Percentiles rank a stretch among this genome's conserved stretches.
Conservation (phyloP, 2,888 invertebrate genomes). For the Scrobipalpa atriplicella region DNA sequence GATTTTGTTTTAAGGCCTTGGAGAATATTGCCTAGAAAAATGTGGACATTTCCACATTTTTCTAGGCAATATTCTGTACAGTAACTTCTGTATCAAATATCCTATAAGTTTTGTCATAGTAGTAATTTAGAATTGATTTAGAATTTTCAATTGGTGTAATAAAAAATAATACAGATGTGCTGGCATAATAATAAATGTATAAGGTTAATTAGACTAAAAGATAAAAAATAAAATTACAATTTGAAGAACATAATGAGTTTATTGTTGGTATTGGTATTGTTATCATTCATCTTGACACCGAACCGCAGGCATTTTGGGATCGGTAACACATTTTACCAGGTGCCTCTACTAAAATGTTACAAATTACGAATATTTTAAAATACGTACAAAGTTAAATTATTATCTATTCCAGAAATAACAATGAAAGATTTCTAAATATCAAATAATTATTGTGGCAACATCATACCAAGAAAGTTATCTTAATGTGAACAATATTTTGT, state of each 20-base stretch:
- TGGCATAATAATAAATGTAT: too few species aligned
- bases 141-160: too few species aligned
- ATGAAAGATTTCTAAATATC: constrained; percentile 25
- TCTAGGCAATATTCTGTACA: too few species aligned
- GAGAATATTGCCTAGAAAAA: too few species aligned
- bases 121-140: too few species aligned
- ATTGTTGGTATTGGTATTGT: constrained; percentile 30
- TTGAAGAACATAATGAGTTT: constrained; percentile 31
- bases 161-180: too few species aligned
- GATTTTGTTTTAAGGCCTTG: too few species aligned
- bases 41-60: too few species aligned
- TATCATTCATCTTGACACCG: neutral
- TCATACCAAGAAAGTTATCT: constrained; percentile 14
- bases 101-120: too few species aligned
- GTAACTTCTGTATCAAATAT: too few species aligned
- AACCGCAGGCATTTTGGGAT: constrained; percentile 15
- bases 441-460: constrained; percentile 34
- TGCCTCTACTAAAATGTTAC: constrained; percentile 29
- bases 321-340: constrained; percentile 25
- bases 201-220: too few species aligned
- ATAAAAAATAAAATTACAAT: constrained; percentile 6
- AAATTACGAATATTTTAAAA: constrained; percentile 32
- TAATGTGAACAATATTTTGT: constrained; percentile 18
- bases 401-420: constrained; percentile 32
- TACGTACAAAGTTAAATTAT: constrained; percentile 33